Evolutionary conservation across 2,888 invertebrate genomes (phyloP).

Genomic region (Caenorhabditis sinica): DNA sequence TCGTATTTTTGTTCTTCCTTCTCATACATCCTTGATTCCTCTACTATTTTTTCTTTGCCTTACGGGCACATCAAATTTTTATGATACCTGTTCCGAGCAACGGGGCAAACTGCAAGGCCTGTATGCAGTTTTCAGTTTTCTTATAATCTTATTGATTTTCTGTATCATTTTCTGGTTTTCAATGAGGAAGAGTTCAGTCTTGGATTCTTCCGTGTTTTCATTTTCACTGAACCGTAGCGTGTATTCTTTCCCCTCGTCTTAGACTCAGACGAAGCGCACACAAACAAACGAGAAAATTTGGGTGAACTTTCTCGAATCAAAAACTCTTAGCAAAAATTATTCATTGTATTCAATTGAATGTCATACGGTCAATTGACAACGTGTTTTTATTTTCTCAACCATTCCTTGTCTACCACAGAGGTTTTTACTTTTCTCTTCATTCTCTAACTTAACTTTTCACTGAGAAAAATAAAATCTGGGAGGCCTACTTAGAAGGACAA

Average conservation of each 20-base stretch:
- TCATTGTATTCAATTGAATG: constrained; percentile 21
- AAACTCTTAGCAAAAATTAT: neutral
- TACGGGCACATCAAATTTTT: constrained; percentile 56
- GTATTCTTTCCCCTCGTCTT: constrained; percentile 7
- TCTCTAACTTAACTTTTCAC: constrained; percentile 27
- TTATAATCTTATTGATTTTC: constrained; percentile 27
- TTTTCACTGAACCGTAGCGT: constrained; percentile 43
- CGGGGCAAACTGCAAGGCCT: constrained; percentile 10
- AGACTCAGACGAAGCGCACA: constrained; percentile 34
- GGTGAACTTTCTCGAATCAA: constrained; percentile 8
- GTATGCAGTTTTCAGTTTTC: constrained; percentile 32
- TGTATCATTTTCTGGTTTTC: constrained; percentile 5
- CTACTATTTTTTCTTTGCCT: constrained; percentile 29
- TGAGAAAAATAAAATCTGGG: constrained; percentile 24
- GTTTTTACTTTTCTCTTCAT: neutral
- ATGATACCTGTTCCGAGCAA: constrained; percentile 46
- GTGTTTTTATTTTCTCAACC: constrained; percentile 20
- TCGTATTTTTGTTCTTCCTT: constrained; percentile 19
- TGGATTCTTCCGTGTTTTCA: constrained; percentile 26
- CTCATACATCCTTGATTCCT: neutral
- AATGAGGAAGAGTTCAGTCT: neutral
- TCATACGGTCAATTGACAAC: constrained; percentile 47
- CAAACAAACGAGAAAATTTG: constrained; percentile 43
- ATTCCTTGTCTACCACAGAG: neutral
- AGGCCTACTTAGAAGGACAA: constrained; percentile 41